A percentile compares a stretch with the other conserved stretches of the same genome.
These are phyloP conservation scores for Sinocyclocheilus grahami DNA, from an alignment of 2,113 vertebrate genomes.

Conservation along the genomic window DNA sequence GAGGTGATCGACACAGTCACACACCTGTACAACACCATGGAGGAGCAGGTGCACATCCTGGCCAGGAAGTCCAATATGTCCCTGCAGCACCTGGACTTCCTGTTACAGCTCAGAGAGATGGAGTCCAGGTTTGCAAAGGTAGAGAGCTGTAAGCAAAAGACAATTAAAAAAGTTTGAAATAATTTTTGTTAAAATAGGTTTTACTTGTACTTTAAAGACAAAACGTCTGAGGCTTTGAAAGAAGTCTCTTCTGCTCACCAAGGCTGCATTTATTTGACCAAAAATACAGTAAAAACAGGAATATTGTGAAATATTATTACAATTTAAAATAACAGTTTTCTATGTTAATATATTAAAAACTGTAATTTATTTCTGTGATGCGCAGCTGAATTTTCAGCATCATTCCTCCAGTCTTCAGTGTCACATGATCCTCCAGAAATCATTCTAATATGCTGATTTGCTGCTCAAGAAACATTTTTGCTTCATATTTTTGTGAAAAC, in stretches of 20 bases:
- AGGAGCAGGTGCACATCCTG: slow-evolving; percentile 85
- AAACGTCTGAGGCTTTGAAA: background rate
- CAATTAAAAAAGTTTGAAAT: background rate
- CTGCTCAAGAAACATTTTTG: background rate
- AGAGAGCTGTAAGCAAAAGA: background rate
- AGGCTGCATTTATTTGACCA: background rate
- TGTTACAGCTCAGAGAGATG: slow-evolving; percentile 77
- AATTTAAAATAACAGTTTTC: background rate
- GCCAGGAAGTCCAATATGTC: slow-evolving; percentile 86
- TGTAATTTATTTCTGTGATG: background rate
- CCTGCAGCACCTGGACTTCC: slow-evolving; percentile 82
- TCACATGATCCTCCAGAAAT: background rate
- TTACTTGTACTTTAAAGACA: background rate
- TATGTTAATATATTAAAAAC: background rate
- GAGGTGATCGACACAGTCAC: slow-evolving; percentile 77
- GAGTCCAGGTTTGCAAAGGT: slow-evolving; percentile 84
- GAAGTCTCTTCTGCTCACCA: background rate
- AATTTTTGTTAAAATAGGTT: background rate
- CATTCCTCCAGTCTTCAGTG: background rate
- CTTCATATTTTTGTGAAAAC: background rate
- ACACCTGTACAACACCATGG: slow-evolving; percentile 82
- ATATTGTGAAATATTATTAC: background rate
- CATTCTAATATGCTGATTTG: background rate
- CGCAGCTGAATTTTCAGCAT: background rate
- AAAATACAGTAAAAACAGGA: background rate